Evolutionary conservation across 2,888 invertebrate species (phyloP), one percentile per base, ranked within the genome.

Genomic region (Sacculina carcini): DNA sequence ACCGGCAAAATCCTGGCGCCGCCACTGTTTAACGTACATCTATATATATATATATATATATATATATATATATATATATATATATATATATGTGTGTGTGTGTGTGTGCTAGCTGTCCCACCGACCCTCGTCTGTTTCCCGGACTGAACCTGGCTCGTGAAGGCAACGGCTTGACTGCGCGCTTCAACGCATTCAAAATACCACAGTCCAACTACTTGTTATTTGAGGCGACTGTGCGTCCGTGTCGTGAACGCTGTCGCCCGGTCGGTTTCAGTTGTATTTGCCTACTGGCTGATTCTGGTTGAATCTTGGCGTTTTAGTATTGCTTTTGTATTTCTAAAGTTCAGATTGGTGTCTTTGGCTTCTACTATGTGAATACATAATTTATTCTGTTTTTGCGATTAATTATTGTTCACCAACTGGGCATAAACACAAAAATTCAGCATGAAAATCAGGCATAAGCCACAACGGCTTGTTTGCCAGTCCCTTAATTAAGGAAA

Each of bases 141-240:
- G 84, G 86, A 62, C 65, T 89, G 58, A 86, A 86, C 62, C 77
- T 82, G 61, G 75, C 84, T 1, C 73, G 87, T 24, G 83, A 75
- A 59, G 80, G 84, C 0, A 85, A 86, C 61, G 84, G 82, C 4
- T 67, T 89, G 50, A 86, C 87, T 69, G 86, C 87, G 0, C 73
- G 85, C 60, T 89, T 89, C 65, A 86, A 87, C 64, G 87, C 87
- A 1, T 89, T 87, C 63, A 89, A 87, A 67, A 86, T 89, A 57
- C 87, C 87, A 0, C 87, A 87, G 67, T 87, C 87, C 0, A 87
- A 87, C 65, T 86, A 86, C 71, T 67, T 89, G 58, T 84, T 87
- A 1, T 89, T 89, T 61, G 87, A 89, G 66, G 87, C 87, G 1
- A 87, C 83, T 0, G 87, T 89, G 0, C 70, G 82, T 52, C 84